A percentile compares a stretch with the other conserved stretches of the same genome.
Conservation (phyloP, 2,888 invertebrate genomes). For the Pseudanteris insignis region DNA sequence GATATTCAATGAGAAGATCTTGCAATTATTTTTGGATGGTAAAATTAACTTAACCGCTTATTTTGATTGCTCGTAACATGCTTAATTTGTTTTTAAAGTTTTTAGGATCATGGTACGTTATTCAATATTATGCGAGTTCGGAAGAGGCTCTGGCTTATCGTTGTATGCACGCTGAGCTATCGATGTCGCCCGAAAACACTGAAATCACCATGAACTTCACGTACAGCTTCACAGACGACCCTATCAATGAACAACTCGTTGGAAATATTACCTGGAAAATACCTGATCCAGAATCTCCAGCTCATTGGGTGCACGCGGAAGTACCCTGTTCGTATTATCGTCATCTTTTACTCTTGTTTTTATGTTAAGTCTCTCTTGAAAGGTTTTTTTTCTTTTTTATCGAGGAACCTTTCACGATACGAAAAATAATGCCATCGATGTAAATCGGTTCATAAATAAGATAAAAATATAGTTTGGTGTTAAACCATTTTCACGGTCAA, state of each 20-base stretch:
- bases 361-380: too few relatives aligned
- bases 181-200: constrained; percentile 67
- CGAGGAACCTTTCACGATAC: too few relatives aligned
- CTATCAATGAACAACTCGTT: constrained; percentile 78
- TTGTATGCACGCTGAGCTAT: constrained; percentile 83
- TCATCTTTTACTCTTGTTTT: too few relatives aligned
- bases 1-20: too few relatives aligned
- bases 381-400: too few relatives aligned
- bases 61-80: too few relatives aligned
- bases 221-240: constrained; percentile 86
- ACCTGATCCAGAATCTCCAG: constrained; percentile 76
- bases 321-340: constrained; percentile 75
- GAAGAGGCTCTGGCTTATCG: constrained; percentile 86
- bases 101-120: constrained; percentile 85
- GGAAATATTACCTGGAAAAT: constrained; percentile 90
- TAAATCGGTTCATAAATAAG: too few relatives aligned
- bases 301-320: constrained; percentile 89
- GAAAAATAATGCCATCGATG: too few relatives aligned
- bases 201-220: constrained; percentile 90
- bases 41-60: too few relatives aligned
- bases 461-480: too few relatives aligned
- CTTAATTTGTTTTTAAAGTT: constrained; percentile 68
- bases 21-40: not conserved
- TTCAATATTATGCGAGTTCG: constrained; percentile 88
- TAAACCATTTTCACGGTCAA: too few relatives aligned